Conservation (phyloP, 2,113 vertebrate genomes). For the Pheucticus melanocephalus region DNA sequence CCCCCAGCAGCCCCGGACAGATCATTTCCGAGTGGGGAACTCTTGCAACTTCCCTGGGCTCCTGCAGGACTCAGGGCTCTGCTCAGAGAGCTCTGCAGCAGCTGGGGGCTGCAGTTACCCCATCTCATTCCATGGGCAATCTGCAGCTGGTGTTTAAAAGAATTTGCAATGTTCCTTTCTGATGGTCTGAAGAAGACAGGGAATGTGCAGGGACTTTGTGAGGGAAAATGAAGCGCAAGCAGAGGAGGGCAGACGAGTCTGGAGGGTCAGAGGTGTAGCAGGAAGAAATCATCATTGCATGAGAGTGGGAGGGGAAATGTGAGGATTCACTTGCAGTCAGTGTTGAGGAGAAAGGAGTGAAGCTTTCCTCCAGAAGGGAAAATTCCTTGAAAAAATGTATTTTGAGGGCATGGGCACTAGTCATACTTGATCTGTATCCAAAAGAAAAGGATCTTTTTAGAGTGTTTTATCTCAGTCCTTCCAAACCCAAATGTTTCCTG, state of each 20-base stretch:
- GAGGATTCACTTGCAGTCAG: not conserved
- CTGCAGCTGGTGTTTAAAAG: not conserved
- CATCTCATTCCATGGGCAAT: rapidly evolving
- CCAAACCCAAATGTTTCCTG: not conserved
- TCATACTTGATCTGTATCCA: not conserved
- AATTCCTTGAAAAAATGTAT: not conserved
- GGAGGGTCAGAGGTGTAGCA: not conserved
- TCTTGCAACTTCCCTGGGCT: not conserved
- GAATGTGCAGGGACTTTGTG: not conserved
- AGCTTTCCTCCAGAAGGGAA: not conserved
- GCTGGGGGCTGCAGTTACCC: not conserved
- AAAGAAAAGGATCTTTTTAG: not conserved
- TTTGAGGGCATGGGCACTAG: not conserved
- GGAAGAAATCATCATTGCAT: rapidly evolving
- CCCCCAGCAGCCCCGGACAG: rapidly evolving
- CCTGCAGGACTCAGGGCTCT: rapidly evolving
- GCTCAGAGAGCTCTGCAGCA: not conserved
- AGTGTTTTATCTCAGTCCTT: not conserved
- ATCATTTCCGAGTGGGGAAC: not conserved
- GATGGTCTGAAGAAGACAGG: not conserved
- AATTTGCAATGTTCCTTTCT: not conserved
- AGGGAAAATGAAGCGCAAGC: not conserved
- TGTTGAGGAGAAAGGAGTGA: not conserved
- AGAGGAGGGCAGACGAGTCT: not conserved
- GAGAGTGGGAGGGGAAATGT: not conserved